phyloP scores from a whole-genome alignment of 2,888 invertebrate genomes.

The Lasioglossum leucozonium region DNA sequence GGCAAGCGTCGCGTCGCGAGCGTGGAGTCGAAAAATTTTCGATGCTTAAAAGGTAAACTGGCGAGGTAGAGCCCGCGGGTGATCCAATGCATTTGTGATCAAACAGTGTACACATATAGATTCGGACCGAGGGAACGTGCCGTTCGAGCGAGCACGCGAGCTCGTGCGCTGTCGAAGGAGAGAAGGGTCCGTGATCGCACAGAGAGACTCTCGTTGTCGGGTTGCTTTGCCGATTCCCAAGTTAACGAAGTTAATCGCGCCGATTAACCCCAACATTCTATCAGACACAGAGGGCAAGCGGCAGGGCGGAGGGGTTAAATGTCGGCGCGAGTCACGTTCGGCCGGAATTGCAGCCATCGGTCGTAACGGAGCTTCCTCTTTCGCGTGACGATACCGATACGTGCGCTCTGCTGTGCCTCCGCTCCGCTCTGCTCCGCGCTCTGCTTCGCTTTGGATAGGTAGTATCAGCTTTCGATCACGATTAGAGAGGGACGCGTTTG shows the following conservation, averaged over 20 bases:
- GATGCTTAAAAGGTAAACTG: not conserved
- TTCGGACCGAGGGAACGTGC: not conserved
- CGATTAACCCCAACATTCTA: slow-evolving; percentile 50
- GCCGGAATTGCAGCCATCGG: slow-evolving; percentile 59
- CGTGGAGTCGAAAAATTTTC: not conserved
- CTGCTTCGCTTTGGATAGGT: not conserved
- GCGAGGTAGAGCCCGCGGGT: not conserved
- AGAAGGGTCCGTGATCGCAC: slow-evolving; percentile 2
- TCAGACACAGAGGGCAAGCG: slow-evolving; percentile 37
- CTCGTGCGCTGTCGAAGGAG: not conserved
- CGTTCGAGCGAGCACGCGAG: slow-evolving; percentile 12
- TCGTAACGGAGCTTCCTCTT: slow-evolving; percentile 58
- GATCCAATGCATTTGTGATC: not conserved
- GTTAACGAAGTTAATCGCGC: slow-evolving; percentile 53
- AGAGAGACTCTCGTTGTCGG: slow-evolving; percentile 14
- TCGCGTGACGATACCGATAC: slow-evolving; percentile 53
- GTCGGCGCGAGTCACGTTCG: slow-evolving; percentile 40
- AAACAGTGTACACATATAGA: not conserved
- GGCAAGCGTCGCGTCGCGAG: not conserved
- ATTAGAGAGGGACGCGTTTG: slow-evolving; percentile 59
- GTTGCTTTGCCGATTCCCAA: slow-evolving; percentile 37
- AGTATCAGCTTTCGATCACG: slow-evolving; percentile 68
- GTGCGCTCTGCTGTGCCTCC: slow-evolving; percentile 25
- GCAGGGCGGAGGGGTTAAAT: slow-evolving; percentile 46
- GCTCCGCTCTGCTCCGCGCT: too few relatives aligned